phyloP scores from a whole-genome alignment of 2,888 invertebrate genomes.

The Melipona beecheii region DNA sequence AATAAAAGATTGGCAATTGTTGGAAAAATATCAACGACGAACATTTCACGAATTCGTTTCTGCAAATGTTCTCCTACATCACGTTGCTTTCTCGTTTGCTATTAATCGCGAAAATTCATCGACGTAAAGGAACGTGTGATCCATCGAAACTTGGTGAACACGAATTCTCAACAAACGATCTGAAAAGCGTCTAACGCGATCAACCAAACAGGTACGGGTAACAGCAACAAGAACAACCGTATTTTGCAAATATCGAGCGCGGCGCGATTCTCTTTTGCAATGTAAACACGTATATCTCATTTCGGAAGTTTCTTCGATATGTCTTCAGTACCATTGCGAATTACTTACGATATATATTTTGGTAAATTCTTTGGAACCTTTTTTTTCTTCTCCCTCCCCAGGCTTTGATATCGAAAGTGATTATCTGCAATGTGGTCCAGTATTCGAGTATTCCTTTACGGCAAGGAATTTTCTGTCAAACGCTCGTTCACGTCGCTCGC shows the following conservation, averaged over 20 bases:
- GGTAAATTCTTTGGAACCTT: background rate
- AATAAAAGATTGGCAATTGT: constrained; percentile 25
- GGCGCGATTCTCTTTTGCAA: constrained; percentile 6
- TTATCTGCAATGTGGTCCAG: constrained; percentile 11
- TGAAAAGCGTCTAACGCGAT: constrained; percentile 23
- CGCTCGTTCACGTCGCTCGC: constrained; percentile 10
- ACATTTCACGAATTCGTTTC: constrained; percentile 37
- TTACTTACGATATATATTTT: constrained; percentile 1
- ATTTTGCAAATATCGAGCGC: constrained; percentile 41
- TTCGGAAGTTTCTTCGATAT: constrained; percentile 18
- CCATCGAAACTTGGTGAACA: constrained; percentile 37
- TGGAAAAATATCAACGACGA: constrained; percentile 25
- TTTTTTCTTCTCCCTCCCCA: background rate
- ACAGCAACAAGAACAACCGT: constrained; percentile 54
- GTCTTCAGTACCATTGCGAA: background rate
- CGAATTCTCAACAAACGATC: constrained; percentile 29
- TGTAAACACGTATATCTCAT: constrained; percentile 26
- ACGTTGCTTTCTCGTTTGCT: background rate
- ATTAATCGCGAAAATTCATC: constrained; percentile 39
- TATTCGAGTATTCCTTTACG: constrained; percentile 41
- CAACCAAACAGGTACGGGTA: constrained; percentile 48
- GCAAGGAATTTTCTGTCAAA: constrained; percentile 46
- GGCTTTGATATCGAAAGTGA: background rate
- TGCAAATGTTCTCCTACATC: constrained; percentile 6
- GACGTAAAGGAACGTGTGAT: constrained; percentile 25